Percentiles rank a stretch among this genome's conserved stretches.
Evolutionary conservation across 2,888 invertebrate genomes (phyloP).

Genomic region (Eupithecia dodoneata): DNA sequence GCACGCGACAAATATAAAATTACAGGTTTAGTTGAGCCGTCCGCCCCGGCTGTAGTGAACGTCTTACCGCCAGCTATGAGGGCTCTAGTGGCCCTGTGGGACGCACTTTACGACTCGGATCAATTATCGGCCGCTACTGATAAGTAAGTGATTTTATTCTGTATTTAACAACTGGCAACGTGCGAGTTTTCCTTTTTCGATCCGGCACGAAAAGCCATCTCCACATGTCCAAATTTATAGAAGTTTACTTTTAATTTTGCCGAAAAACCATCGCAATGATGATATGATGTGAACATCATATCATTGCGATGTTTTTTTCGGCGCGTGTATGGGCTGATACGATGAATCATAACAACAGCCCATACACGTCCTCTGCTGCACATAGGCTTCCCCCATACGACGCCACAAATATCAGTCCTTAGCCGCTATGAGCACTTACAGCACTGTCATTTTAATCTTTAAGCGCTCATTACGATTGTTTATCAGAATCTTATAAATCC

Average conservation of each 20-base stretch:
- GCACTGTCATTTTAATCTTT: neutral
- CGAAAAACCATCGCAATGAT: too few relatives aligned
- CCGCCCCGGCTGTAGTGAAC: constrained; percentile 83
- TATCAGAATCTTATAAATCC: neutral
- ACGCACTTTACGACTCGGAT: constrained; percentile 87
- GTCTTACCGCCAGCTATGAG: constrained; percentile 94
- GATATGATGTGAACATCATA: too few relatives aligned
- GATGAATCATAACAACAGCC: too few relatives aligned
- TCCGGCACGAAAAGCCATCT: neutral
- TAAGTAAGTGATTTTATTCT: constrained; percentile 54
- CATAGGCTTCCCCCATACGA: too few relatives aligned
- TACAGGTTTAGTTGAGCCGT: constrained; percentile 29
- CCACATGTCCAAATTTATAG: neutral
- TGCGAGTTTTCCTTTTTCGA: neutral
- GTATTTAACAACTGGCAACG: neutral
- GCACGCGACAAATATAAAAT: neutral
- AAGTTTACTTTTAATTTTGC: neutral
- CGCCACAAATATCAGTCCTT: too few relatives aligned
- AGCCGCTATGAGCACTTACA: neutral
- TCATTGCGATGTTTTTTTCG: too few relatives aligned
- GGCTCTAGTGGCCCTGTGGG: constrained; percentile 95
- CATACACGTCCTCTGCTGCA: too few relatives aligned
- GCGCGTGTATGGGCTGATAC: too few relatives aligned
- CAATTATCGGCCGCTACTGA: constrained; percentile 70
- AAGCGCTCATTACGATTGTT: neutral